These are phyloP conservation scores for Allenopithecus nigroviridis DNA, from an alignment of 2,797 vertebrate genomes.

Conservation along the genomic window DNA sequence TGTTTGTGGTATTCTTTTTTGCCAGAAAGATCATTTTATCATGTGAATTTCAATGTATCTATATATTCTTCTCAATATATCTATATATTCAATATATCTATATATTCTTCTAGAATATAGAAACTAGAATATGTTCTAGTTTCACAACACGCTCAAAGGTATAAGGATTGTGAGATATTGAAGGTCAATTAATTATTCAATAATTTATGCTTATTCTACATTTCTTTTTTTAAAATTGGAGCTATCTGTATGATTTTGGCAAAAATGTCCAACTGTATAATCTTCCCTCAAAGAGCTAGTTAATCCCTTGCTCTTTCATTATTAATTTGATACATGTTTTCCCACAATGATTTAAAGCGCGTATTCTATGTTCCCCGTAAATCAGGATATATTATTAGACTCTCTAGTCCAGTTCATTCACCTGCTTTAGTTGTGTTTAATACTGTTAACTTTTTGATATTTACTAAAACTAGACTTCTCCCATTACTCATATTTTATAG, in stretches of 20 bases:
- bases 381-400: neutral
- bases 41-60: neutral
- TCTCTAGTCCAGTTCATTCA: neutral
- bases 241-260: neutral
- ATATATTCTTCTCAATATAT: neutral
- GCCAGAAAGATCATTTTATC: neutral
- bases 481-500: neutral
- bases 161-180: neutral
- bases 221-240: neutral
- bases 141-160: neutral
- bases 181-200: neutral
- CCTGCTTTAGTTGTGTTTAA: neutral
- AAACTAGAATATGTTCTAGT: neutral
- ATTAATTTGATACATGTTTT: neutral
- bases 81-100: neutral
- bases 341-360: neutral
- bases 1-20: neutral
- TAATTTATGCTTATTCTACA: neutral
- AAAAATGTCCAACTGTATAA: neutral
- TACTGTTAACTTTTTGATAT: neutral
- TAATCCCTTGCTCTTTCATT: neutral
- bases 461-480: neutral
- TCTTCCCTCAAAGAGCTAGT: neutral
- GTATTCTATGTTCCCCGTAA: neutral
- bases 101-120: neutral